A percentile compares a stretch with the other conserved stretches of the same genome.
These are phyloP conservation scores for Caenorhabditis afra DNA, from an alignment of 2,888 invertebrate genomes.

Conservation along the genomic window DNA sequence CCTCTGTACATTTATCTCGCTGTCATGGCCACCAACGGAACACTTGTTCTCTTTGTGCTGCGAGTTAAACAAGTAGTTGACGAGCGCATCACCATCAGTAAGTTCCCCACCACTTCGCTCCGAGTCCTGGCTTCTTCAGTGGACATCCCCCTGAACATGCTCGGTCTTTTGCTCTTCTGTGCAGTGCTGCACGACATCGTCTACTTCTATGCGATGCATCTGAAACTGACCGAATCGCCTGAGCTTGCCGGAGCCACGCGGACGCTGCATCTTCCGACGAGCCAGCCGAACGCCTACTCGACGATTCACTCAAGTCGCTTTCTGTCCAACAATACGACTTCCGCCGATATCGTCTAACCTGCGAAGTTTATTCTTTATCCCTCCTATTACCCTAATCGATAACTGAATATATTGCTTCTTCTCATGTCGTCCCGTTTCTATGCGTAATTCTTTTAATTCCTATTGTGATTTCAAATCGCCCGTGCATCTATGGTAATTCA, in stretches of 20 bases:
- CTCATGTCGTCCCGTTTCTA: not conserved
- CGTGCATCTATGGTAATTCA: conserved; percentile 3
- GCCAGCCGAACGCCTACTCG: conserved; percentile 29
- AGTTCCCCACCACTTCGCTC: conserved; percentile 4
- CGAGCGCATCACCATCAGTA: conserved; percentile 34
- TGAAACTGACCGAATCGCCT: conserved; percentile 34
- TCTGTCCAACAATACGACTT: not conserved
- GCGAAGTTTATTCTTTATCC: not conserved
- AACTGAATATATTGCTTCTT: conserved; percentile 27
- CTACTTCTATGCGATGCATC: conserved; percentile 51
- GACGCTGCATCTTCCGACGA: not conserved
- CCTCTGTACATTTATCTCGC: conserved; percentile 49
- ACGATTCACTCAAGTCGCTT: conserved; percentile 14
- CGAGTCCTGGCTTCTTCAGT: conserved; percentile 15
- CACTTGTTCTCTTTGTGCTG: conserved; percentile 35
- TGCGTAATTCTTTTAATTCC: not conserved
- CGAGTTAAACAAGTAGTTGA: conserved; percentile 42
- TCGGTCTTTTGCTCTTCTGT: conserved; percentile 46
- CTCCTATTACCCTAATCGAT: not conserved
- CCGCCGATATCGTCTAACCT: conserved; percentile 15
- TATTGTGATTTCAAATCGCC: conserved; percentile 37
- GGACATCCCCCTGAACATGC: conserved; percentile 53
- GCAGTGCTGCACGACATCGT: conserved; percentile 38
- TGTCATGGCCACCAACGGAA: conserved; percentile 47
- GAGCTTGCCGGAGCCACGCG: no score